Evolutionary conservation across 2,797 vertebrate genomes (phyloP).

Genomic region (Syngnathus acus): DNA sequence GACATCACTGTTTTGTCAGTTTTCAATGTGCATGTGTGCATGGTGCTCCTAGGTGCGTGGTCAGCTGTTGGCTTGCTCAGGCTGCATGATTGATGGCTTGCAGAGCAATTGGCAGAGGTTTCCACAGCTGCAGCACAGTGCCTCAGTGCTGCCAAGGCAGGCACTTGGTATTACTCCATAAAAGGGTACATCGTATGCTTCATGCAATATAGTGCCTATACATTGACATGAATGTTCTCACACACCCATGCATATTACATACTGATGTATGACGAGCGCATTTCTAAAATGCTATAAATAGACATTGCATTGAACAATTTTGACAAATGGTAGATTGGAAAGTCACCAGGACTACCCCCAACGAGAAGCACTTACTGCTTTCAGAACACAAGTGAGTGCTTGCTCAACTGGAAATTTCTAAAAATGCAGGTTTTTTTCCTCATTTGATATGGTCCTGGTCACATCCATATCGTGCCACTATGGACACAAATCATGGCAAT

Average conservation of each 20-base stretch:
- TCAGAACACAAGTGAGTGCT: too few relatives aligned
- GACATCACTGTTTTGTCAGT: slow-evolving; percentile 45
- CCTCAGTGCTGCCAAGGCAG: slow-evolving; percentile 22
- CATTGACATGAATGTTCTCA: background rate
- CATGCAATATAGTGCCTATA: slow-evolving; percentile 5
- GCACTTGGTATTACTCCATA: slow-evolving; percentile 25
- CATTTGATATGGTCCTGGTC: too few relatives aligned
- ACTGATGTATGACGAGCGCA: background rate
- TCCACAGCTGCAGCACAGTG: slow-evolving; percentile 46
- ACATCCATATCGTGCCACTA: too few relatives aligned
- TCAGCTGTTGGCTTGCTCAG: slow-evolving; percentile 49
- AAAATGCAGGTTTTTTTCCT: too few relatives aligned
- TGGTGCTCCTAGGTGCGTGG: slow-evolving; percentile 22
- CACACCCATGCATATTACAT: background rate
- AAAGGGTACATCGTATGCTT: slow-evolving; percentile 20
- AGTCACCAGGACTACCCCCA: too few relatives aligned
- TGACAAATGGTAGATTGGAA: too few relatives aligned
- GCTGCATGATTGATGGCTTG: slow-evolving; percentile 50
- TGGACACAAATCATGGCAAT: too few relatives aligned
- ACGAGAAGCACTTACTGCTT: too few relatives aligned
- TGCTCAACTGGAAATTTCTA: too few relatives aligned
- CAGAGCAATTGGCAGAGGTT: slow-evolving; percentile 42
- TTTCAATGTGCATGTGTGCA: slow-evolving; percentile 7
- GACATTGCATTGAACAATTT: too few relatives aligned
- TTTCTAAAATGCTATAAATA: background rate